phyloP scores from a whole-genome alignment of 2,797 vertebrate species.

The Phyllotis vaccarum region DNA sequence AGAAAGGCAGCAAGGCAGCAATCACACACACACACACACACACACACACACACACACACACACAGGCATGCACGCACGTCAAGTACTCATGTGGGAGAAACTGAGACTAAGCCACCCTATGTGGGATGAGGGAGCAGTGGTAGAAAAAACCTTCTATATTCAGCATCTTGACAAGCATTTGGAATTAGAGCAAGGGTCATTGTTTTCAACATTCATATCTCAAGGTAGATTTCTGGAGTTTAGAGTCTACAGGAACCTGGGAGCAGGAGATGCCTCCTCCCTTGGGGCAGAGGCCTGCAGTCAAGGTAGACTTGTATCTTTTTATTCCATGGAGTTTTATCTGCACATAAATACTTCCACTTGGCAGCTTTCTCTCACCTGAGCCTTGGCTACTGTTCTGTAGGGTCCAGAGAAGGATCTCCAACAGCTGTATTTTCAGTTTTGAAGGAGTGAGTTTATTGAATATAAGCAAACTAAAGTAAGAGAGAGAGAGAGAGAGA shows the following conservation, averaged over 20 bases:
- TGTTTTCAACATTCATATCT: neutral
- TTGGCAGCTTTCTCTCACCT: too few species aligned
- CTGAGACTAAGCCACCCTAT: too few species aligned
- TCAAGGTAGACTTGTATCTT: neutral
- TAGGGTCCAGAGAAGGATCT: neutral
- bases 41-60: neutral
- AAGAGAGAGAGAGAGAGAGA: neutral
- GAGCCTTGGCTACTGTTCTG: neutral
- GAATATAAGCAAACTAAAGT: neutral
- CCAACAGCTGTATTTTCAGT: neutral
- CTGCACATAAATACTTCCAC: neutral
- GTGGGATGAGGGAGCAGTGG: too few species aligned
- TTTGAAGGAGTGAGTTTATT: neutral
- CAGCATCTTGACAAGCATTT: neutral
- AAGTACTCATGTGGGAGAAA: neutral
- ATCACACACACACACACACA: neutral
- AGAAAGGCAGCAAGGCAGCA: neutral
- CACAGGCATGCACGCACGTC: neutral
- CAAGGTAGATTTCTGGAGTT: neutral
- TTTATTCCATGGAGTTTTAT: neutral
- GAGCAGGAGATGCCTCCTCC: too few species aligned
- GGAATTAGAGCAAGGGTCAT: neutral
- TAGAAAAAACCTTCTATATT: neutral
- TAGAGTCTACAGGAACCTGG: neutral
- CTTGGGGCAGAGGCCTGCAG: neutral